A percentile compares a stretch with the other conserved stretches of the same genome.
These are phyloP conservation scores for Uria lomvia DNA, from an alignment of 2,113 vertebrate species.

Conservation along the genomic window DNA sequence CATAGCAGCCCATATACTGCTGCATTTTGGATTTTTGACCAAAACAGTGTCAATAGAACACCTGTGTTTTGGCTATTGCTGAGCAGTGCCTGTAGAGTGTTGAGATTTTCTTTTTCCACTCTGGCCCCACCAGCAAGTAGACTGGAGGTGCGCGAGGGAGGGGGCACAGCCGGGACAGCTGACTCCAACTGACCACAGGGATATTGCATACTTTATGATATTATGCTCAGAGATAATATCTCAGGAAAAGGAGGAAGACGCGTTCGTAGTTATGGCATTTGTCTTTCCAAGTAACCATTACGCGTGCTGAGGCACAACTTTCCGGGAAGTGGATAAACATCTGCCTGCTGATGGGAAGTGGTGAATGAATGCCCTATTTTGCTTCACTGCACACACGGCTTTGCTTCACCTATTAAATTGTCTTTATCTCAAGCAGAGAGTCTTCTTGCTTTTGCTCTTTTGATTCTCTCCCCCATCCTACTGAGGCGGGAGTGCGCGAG, in stretches of 20 bases:
- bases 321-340: background rate
- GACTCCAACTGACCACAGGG: background rate
- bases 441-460: background rate
- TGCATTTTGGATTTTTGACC: background rate
- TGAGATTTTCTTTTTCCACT: background rate
- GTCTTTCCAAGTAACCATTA: background rate
- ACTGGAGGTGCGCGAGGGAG: accelerated
- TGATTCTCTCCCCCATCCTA: background rate
- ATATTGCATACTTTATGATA: background rate
- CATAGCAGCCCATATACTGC: accelerated
- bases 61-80: accelerated
- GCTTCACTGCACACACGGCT: accelerated
- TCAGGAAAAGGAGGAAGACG: background rate
- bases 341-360: background rate
- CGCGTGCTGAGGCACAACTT: accelerated
- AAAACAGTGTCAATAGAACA: background rate
- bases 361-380: background rate
- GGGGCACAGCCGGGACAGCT: background rate
- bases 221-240: background rate
- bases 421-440: background rate
- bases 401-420: background rate
- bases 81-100: background rate
- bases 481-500: background rate
- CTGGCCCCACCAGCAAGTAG: accelerated
- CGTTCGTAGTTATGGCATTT: background rate